Base-by-base conservation (phyloP, 2,888 invertebrate species). In the Thecophora atra region DNA sequence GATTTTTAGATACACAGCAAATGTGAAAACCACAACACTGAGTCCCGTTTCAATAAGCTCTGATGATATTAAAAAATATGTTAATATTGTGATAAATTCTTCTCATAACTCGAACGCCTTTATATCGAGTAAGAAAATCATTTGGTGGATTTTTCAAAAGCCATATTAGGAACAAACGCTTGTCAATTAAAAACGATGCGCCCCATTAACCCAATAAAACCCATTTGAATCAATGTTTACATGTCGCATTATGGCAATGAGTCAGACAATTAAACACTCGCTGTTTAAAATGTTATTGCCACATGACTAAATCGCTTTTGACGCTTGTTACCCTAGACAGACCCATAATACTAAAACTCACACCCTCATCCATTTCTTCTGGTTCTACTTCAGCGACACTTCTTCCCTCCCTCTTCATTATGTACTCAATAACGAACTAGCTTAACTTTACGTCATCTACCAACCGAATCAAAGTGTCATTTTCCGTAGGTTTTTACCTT, bases 201-300 rank as follows among this genome's bases (percentile, higher is more conserved):
- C 28, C 8, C 24, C 6, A 58, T 58, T 3, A 58, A 28, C 15
- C 17, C 58, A 24, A 17, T 21, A 30, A 52, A 54, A 21, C 37
- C 30, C 19, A 54, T 30, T 24, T 67, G 54, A 67, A 37, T 44
- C 54, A 19, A 30, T 67, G 67, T 67, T 67, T 67, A 67, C 37
- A 54, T 54, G 65, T 6, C 26, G n/a, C 51, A 65, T 28, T 17
- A 51, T 28, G 54, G 30, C 28, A 67, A 56, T 37, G 54, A 67
- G n/a, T n/a, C n/a, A n/a, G 37, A 54, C 67, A 54, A 67, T 67
- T 54, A 37, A 30, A 67, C 67, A 67, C 28, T 56, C 37, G 52
- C 13, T 17, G 7, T 47, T 26, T 21, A n/a, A n/a, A 51, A 1
- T 8, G 11, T 37, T 37, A 17, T 54, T 54, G 67, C 30, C 54